Evolutionary conservation across 2,113 vertebrate species (phyloP).

Genomic region (Hemicordylus capensis): DNA sequence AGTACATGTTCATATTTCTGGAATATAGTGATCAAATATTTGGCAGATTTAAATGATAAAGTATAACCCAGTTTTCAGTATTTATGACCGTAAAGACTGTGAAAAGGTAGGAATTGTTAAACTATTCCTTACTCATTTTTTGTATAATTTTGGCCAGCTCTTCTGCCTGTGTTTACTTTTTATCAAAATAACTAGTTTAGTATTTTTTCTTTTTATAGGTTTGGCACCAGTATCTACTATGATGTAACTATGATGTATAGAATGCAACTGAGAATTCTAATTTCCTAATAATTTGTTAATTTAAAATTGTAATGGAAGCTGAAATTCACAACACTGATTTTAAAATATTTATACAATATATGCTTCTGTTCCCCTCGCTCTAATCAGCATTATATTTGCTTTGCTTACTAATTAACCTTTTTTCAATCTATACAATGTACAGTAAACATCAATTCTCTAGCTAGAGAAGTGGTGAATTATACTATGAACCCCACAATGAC

Average conservation of each 20-base stretch:
- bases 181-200: background rate
- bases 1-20: slow-evolving; percentile 11
- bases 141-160: slow-evolving; percentile 46
- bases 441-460: background rate
- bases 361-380: background rate
- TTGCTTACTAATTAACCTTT: no score
- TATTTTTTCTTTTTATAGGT: background rate
- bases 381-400: background rate
- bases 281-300: background rate
- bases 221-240: background rate
- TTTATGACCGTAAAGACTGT: background rate
- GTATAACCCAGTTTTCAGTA: background rate
- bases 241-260: background rate
- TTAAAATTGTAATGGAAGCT: background rate
- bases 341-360: background rate
- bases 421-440: background rate
- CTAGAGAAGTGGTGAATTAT: background rate
- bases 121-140: slow-evolving; percentile 58
- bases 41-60: background rate
- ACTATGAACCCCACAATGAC: background rate
- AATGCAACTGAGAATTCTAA: background rate
- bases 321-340: background rate
- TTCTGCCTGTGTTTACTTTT: background rate
- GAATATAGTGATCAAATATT: no score
- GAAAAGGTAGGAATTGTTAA: slow-evolving; percentile 36